Base-by-base conservation (phyloP, 2,797 vertebrate species). In the Sciaenops ocellatus region DNA sequence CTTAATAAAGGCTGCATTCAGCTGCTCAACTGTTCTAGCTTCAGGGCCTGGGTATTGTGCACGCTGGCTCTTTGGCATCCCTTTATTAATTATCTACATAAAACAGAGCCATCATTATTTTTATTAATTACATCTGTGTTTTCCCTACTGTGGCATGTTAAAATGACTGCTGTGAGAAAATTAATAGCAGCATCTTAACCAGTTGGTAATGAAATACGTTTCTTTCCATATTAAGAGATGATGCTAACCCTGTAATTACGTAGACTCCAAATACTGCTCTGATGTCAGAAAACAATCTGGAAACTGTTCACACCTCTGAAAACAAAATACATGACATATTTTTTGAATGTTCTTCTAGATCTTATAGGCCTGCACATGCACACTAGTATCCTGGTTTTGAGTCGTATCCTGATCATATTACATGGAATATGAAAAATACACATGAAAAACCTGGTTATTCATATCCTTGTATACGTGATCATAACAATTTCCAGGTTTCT, bases 31-130 rank as follows among this genome's bases (percentile, higher is more conserved):
- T 63, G 15, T 22, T 77, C 20, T 47, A 17, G 18, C 73, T 57
- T n/a, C 55, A 55, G 54, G 66, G 16, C 3, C 13, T 5, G 16
- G 12, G 20, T 51, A 20, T 12, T 59, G 46, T 52, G 47, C 63
- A 59, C 12, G 44, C 22, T 46, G 30, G 51, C 42, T 84, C 48
- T 26, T 16, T 76, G 68, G n/a, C 28, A 51, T 4, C 15, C 9
- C 13, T 64, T 65, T 52, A 66, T 48, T 24, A 38, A 52, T 71
- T 57, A 48, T 7, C 22, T n/a, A 41, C 41, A 71, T 69, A 44
- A 62, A 74, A 78, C 48, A 65, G 12, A 74, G 28, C 16, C 11
- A 63, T 68, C 16, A 41, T 82, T 76, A 46, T 62, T 65, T 71
- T 61, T 61, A 70, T 86, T 34, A 63, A 56, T 67, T 56, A 51